Evolutionary conservation across 2,888 invertebrate species (phyloP), one percentile per base, ranked within the genome.

Genomic region (Oxytorus armatus): DNA sequence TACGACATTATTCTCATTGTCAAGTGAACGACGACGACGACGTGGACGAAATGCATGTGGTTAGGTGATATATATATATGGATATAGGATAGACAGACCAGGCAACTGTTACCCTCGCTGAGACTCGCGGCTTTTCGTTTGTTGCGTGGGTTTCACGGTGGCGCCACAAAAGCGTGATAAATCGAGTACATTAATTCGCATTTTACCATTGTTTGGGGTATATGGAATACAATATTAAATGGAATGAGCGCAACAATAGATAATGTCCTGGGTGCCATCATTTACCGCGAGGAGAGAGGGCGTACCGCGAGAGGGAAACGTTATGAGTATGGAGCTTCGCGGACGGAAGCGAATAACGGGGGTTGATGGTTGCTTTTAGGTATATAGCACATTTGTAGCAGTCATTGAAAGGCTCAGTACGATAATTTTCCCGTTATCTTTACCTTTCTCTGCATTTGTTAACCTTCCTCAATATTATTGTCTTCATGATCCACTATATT

Each of bases 171-270:
- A 91, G 91, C 90, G 91, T 92, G 91, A 92, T 90, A 91, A 91
- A 91, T 91, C 87, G 91, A 88, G 86, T 88, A 89, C 91, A 91
- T 91, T 91, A 91, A 91, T 91, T 91, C 90, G 91, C 89, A 90
- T 91, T 91, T 91, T 91, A 90, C 90, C 91, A 90, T 91, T 91
- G 91, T 91, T 91, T 91, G 91, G 88, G 89, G 88, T 90, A n/a
- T n/a, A 87, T 88, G 89, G 90, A 91, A 90, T 91, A 90, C 91
- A 91, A 91, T 91, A 91, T 91, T 90, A 91, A 91, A 91, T 90
- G 90, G 90, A 90, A 91, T 89, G 90, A 88, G 87, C 86, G 88
- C 88, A 91, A 84, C 91, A 91, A 91, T 91, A 91, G 91, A 91
- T 91, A 91, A 91, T 91, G 86, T 89, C 85, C 82, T 86, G 65